These are phyloP conservation scores for Crocallis elinguaria DNA, from an alignment of 2,888 invertebrate genomes.

Conservation along the genomic window DNA sequence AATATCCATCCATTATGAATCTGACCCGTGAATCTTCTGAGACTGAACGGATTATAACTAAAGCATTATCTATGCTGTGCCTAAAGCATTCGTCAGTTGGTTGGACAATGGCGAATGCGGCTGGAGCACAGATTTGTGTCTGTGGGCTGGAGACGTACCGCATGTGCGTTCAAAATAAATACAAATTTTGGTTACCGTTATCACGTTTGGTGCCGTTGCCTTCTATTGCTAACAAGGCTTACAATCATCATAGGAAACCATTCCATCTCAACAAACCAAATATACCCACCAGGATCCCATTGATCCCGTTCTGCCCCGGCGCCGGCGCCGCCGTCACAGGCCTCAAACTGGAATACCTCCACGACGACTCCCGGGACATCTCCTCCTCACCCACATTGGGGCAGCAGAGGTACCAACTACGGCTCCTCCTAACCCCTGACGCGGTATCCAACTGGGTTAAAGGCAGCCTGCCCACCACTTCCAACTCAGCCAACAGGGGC, in stretches of 20 bases:
- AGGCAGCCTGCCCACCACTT: slow-evolving; percentile 70
- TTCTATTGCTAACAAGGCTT: no score
- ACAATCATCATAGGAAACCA: not conserved
- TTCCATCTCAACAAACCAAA: not conserved
- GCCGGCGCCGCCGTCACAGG: slow-evolving; percentile 72
- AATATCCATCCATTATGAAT: no score
- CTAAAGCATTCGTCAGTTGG: no score
- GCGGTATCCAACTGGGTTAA: slow-evolving; percentile 66
- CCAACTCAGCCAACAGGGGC: slow-evolving; percentile 71
- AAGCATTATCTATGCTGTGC: no score
- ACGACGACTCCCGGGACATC: slow-evolving; percentile 70
- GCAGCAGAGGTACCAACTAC: slow-evolving; percentile 86
- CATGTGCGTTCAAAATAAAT: no score
- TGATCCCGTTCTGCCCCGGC: slow-evolving; percentile 60
- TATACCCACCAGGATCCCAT: slow-evolving; percentile 29
- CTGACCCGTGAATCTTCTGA: no score
- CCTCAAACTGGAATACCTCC: slow-evolving; percentile 74
- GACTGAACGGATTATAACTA: no score
- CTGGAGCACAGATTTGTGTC: no score
- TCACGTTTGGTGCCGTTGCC: no score
- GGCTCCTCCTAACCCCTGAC: slow-evolving; percentile 78
- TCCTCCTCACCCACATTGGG: slow-evolving; percentile 75
- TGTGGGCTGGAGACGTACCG: no score
- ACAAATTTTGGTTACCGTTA: no score
- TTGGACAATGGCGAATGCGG: no score